Base-by-base conservation (phyloP, 1,140 invertebrate genomes). In the Monochamus saltuarius region DNA sequence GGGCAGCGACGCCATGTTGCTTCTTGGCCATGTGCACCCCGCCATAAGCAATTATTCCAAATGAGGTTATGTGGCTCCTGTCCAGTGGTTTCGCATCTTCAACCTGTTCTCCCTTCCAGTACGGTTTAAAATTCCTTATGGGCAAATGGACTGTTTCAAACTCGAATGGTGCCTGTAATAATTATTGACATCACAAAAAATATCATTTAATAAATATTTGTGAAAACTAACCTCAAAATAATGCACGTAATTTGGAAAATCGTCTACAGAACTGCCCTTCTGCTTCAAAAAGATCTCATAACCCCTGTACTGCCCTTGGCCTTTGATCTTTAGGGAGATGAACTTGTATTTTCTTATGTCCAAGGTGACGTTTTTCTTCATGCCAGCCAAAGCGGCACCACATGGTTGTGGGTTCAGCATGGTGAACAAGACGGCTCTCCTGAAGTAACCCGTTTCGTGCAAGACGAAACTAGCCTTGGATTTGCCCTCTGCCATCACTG, bases 41-140 rank as follows among this genome's bases (percentile, higher is more conserved):
- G 22, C 87, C 87, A 64, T 83, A 85, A 68, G 86, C 78, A 78
- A 88, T 86, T 38, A 89, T 72, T 17, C 84, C 87, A 57, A 88
- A 79, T 68, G 80, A 83, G 1, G 85, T 86, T 19, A 89, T 82
- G 60, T 83, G 78, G 4, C 80, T 72, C 34, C 73, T 75, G 68
- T 89, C 82, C 8, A 89, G 69, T 1, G 81, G 78, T 67, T 83
- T 79, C 6, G 80, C 80, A 58, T 83, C 75, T 45, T 81, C 79
- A 16, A 82, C 69, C 63, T 79, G 75, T 57, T 77, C 77, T 7
- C 59, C 59, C 22, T 50, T 38, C 8, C 16, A 47, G 36, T 61
- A 61, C 7, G 53, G 34, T 50, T 42, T 49, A 19, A 61, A 61
- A 36, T 35, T 46, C 3, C 43, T 16, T 17, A 61, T 40, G n/a